Evolutionary conservation across 2,888 invertebrate species (phyloP), one percentile per base, ranked within the genome.

Genomic region (Nudaria mundana): DNA sequence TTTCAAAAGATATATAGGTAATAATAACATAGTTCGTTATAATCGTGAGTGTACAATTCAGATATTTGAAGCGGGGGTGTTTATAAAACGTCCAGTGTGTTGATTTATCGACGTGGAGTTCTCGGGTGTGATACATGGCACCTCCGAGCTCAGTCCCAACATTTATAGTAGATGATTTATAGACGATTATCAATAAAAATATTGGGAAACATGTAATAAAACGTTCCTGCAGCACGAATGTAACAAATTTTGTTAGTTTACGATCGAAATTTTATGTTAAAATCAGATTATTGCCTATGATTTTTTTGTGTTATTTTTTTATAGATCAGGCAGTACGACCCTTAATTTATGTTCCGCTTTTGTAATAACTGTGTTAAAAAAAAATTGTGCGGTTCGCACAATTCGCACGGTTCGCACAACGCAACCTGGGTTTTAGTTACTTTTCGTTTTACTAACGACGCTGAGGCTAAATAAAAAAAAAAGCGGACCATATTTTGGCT

Each of bases 101-200:
- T n/a, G 80, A 82, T 81, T 76, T 81, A 83, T 81, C 63, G 68
- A 58, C 52, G 60, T 56, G 63, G 60, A 66, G 61, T 49, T 61
- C 58, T 59, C 53, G 59, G 63, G 71, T 66, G 75, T 71, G 76
- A 79, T 73, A 70, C 71, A 70, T 66, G 66, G 71, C 76, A 71
- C 73, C 69, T 71, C 53, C 56, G 56, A 65, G 65, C 63, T 64
- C 62, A 65, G 66, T 56, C 55, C 63, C 56, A 53, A 59, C 62
- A 60, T 71, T 70, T 72, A 71, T 67, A 66, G 58, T 54, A 52
- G 44, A 54, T 73, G 71, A 77, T 81, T 81, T 81, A 83, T 81
- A 58, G 73, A 66, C 46, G 58, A 71, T 61, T 69, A 72, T 71
- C 76, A 70, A 81, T 77, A 80, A 77, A 80, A 78, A 70, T 76